Evolutionary conservation across 2,113 vertebrate genomes (phyloP).

Genomic region (Gorsachius goisagi): DNA sequence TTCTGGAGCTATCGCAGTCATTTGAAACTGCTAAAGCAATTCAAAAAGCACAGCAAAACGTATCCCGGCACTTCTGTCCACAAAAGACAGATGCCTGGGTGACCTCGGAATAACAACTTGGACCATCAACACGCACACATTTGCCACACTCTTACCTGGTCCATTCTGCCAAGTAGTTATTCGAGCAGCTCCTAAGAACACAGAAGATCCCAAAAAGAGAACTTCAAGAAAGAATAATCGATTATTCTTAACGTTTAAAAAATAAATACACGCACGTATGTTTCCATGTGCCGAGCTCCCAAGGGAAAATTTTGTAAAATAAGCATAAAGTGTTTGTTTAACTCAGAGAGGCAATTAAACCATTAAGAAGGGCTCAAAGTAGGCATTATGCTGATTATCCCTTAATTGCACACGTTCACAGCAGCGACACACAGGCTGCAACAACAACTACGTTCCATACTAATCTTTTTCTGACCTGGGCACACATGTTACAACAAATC

Average conservation of each 20-base stretch:
- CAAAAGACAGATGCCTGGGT: neutral
- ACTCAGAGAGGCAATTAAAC: conserved; percentile 53
- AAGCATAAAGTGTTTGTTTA: conserved; percentile 40
- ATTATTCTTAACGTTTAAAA: neutral
- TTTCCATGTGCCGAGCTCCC: neutral
- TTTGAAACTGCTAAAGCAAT: neutral
- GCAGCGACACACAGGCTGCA: neutral
- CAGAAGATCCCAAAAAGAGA: conserved; percentile 32
- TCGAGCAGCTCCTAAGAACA: neutral
- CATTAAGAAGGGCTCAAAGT: conserved; percentile 46
- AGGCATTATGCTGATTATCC: conserved; percentile 56
- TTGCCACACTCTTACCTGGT: neutral
- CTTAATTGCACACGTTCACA: conserved; percentile 21
- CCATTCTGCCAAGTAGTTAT: neutral
- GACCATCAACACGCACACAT: neutral
- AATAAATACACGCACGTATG: neutral
- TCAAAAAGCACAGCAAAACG: neutral
- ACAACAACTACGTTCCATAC: neutral
- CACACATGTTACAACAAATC: neutral
- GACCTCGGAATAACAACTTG: neutral
- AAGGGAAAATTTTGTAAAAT: conserved; percentile 17
- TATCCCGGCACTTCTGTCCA: neutral
- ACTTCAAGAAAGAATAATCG: neutral
- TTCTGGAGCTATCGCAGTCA: neutral
- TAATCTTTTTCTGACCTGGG: neutral